Base-by-base conservation (phyloP, 2,113 vertebrate species). In the Dipodomys stephensi region DNA sequence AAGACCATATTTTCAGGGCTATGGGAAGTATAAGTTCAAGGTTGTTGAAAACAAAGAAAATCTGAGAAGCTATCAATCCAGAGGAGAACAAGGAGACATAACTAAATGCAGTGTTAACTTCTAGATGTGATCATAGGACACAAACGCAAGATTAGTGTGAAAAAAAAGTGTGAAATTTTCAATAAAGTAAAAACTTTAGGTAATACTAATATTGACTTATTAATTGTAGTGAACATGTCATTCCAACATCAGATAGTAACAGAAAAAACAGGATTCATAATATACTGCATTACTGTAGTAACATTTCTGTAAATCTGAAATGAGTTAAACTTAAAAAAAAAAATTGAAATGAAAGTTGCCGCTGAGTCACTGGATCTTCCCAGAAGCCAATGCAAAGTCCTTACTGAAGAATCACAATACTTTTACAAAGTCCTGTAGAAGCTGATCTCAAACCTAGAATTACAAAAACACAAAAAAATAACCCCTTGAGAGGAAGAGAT, bases 311-410 rank as follows among this genome's bases (percentile, higher is more conserved):
- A 23, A 76, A 30, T 53, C 35, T 64, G 74, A 89, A 92, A 78
- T 57, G 15, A 57, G 11, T 46, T 82, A 23, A 32, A 46, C 49
- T 53, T 84, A 23, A 23, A 23, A 64, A 23, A 64, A 64, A 64
- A 23, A 64, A 23, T 8, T 64, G 76, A 76, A 90, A 81, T 3
- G 46, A 82, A 94, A 81, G 5, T 80, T 74, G 23, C 39, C 39
- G 23, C 19, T 67, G 4, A 27, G 6, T 89, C 86, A 35, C 9
- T 74, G 16, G 65, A 25, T 68, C 8, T n/a, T 92, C 16, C 23
- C 69, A 35, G n/a, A 87, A 53, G 35, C 22, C 93, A 94, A 83
- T 76, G 7, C 20, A 96, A 96, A 92, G 77, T 72, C 0, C 0
- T 67, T 35, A 93, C 9, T 46, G 22, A 83, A 28, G 35, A 53